Percentiles rank a stretch among this genome's conserved stretches.
Evolutionary conservation across 2,888 invertebrate species (phyloP).

Genomic region (Philopedon plagiatum): DNA sequence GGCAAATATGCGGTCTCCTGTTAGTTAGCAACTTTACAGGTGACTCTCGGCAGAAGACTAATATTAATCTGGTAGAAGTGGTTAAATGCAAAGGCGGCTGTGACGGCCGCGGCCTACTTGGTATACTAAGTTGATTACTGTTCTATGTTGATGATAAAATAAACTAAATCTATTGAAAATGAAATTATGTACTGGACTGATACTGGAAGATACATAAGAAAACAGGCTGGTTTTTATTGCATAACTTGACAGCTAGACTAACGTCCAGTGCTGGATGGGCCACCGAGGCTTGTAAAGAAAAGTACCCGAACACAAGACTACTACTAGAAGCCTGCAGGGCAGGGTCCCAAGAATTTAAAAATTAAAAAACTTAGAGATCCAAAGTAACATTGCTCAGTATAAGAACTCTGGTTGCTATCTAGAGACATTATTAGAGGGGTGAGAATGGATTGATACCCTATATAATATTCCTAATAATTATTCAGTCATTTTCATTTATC

Average conservation of each 20-base stretch:
- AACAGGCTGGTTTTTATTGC: neutral
- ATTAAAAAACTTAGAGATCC: too few species aligned
- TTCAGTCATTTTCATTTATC: too few species aligned
- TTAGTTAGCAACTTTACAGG: conserved; percentile 56
- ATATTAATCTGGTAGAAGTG: conserved; percentile 59
- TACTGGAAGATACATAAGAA: neutral
- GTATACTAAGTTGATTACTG: conserved; percentile 30
- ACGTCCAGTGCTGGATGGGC: too few species aligned
- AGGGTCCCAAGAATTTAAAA: too few species aligned
- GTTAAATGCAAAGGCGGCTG: conserved; percentile 44
- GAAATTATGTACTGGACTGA: conserved; percentile 6
- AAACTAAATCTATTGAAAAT: conserved; percentile 21
- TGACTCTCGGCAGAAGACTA: conserved; percentile 63
- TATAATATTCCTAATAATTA: too few species aligned
- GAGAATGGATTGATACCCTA: too few species aligned
- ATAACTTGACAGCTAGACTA: neutral
- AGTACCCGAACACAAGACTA: too few species aligned
- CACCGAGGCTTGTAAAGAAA: too few species aligned
- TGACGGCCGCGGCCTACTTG: conserved; percentile 47
- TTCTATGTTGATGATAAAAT: conserved; percentile 25
- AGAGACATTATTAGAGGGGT: too few species aligned
- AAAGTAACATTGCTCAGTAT: too few species aligned
- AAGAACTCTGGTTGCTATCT: too few species aligned
- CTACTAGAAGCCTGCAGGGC: too few species aligned
- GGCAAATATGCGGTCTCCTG: conserved; percentile 24